phyloP scores from a whole-genome alignment of 2,113 vertebrate species.

The Hippocampus mohnikei region DNA sequence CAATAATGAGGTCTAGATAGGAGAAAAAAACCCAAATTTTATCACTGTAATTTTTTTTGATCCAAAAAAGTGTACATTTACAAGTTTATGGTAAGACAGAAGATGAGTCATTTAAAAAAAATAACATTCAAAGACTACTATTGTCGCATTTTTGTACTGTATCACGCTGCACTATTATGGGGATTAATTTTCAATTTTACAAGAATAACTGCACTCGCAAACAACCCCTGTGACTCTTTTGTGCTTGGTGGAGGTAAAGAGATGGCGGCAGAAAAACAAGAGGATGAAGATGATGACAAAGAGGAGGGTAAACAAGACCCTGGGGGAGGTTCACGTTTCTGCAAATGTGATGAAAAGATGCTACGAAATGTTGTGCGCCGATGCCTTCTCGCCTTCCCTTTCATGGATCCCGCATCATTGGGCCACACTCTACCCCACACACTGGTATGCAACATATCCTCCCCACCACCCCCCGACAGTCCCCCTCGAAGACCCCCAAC shows the following conservation, averaged over 20 bases:
- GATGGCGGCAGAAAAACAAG: slow-evolving; percentile 9
- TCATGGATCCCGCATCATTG: slow-evolving; percentile 28
- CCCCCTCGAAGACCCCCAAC: slow-evolving; percentile 31
- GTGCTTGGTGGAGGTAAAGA: neutral
- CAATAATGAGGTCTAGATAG: neutral
- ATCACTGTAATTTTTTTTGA: accelerated
- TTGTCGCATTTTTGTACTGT: too few species aligned
- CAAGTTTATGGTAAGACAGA: neutral
- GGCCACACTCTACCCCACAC: slow-evolving; percentile 49
- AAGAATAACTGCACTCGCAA: too few species aligned
- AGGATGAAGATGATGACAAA: slow-evolving; percentile 21
- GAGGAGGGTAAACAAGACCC: slow-evolving; percentile 46
- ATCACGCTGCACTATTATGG: too few species aligned
- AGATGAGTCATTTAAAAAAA: neutral
- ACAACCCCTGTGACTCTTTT: neutral
- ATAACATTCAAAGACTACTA: neutral
- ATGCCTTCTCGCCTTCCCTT: slow-evolving; percentile 27
- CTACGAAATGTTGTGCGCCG: slow-evolving; percentile 53
- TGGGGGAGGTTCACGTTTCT: slow-evolving; percentile 62
- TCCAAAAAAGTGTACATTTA: neutral
- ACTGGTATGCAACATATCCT: slow-evolving; percentile 53
- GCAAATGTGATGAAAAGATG: slow-evolving; percentile 65
- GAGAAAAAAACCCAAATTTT: neutral
- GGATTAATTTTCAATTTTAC: too few species aligned
- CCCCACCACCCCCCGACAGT: slow-evolving; percentile 24